Percentiles rank a stretch among this genome's conserved stretches.
Conservation (phyloP, 2,113 vertebrate species). For the Brachirus orientalis region DNA sequence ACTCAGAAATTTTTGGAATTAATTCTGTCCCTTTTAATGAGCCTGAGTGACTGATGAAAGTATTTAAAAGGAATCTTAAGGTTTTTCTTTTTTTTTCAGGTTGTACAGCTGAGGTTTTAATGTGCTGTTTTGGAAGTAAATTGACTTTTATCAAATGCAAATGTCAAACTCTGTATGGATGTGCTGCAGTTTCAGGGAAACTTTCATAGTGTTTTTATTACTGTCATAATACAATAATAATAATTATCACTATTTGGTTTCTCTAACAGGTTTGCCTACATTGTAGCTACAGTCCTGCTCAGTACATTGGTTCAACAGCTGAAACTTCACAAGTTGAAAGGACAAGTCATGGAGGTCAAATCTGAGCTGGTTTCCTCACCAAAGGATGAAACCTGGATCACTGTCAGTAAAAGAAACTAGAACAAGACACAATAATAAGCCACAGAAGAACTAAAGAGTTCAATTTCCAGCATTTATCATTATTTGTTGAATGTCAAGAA, state of each 20-base stretch:
- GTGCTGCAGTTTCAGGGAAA: neutral
- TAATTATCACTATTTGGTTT: neutral
- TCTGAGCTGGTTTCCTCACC: slow-evolving; percentile 93
- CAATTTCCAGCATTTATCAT: slow-evolving; percentile 23
- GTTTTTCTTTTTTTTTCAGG: neutral
- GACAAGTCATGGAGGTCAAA: slow-evolving; percentile 89
- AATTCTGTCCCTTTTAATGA: too few relatives aligned
- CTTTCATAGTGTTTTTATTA: neutral
- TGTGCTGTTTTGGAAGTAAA: too few relatives aligned
- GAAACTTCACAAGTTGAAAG: slow-evolving; percentile 83
- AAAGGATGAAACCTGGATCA: slow-evolving; percentile 96
- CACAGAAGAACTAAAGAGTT: neutral
- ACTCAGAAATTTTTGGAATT: neutral
- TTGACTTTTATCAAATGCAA: too few relatives aligned
- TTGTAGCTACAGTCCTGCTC: slow-evolving; percentile 88
- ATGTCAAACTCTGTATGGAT: neutral
- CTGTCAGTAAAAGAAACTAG: slow-evolving; percentile 86
- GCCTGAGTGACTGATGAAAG: too few relatives aligned
- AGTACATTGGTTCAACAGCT: slow-evolving; percentile 87
- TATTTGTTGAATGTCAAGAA: slow-evolving; percentile 3
- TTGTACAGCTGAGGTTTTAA: too few relatives aligned
- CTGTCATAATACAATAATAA: too few relatives aligned
- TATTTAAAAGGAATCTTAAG: too few relatives aligned
- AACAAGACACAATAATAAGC: neutral
- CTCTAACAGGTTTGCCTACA: slow-evolving; percentile 89